Percentiles rank a stretch among this genome's conserved stretches.
These are phyloP conservation scores for Pammene fasciana DNA, from an alignment of 2,888 invertebrate genomes.

Conservation along the genomic window DNA sequence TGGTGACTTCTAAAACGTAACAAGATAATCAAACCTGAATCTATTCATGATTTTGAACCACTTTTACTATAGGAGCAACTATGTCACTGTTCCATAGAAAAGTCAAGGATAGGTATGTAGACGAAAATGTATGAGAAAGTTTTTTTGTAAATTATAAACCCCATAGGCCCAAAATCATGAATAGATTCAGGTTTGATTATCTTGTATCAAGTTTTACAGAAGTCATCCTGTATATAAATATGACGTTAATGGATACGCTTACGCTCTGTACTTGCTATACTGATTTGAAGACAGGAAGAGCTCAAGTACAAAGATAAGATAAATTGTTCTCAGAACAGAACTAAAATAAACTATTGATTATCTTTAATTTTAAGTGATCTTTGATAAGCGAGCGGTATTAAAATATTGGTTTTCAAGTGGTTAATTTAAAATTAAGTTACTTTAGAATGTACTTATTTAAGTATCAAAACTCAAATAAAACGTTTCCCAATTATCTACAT, in stretches of 20 bases:
- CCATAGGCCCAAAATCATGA: no score
- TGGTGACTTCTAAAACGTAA: no score
- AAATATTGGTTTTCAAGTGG: conserved; percentile 4
- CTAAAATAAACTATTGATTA: conserved; percentile 31
- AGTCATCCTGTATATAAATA: no score
- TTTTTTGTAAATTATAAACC: no score
- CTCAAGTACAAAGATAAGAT: conserved; percentile 35
- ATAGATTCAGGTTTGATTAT: no score
- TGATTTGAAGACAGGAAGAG: conserved; percentile 24
- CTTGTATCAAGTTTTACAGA: no score
- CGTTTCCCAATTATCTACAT: conserved; percentile 8
- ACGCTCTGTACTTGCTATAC: neutral
- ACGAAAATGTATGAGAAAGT: no score
- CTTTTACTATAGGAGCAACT: no score
- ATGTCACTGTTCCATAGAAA: no score
- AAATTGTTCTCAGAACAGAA: conserved; percentile 6
- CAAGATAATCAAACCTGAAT: no score
- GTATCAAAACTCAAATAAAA: neutral
- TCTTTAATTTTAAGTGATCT: neutral
- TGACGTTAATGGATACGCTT: conserved; percentile 4
- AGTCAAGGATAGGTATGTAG: no score
- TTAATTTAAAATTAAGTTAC: neutral
- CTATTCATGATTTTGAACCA: no score
- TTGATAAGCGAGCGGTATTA: neutral
- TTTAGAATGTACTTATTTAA: neutral